Percentiles rank a stretch among this genome's conserved stretches.
Evolutionary conservation across 2,113 vertebrate genomes (phyloP).

Genomic region (Polypterus bichir): DNA sequence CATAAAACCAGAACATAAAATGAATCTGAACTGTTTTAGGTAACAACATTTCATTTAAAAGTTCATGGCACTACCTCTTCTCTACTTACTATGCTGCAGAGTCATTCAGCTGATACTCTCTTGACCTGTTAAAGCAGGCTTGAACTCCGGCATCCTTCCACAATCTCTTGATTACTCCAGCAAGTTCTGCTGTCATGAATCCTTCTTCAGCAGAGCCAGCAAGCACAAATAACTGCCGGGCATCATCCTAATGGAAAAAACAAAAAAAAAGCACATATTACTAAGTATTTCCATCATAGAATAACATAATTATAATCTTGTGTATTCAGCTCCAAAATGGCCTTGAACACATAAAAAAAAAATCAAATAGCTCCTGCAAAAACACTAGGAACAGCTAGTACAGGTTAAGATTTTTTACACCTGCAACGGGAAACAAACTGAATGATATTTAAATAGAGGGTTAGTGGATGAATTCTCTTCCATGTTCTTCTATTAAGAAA

Average conservation of each 20-base stretch:
- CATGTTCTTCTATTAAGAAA: no score
- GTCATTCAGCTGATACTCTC: slow-evolving; percentile 96
- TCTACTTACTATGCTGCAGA: slow-evolving; percentile 91
- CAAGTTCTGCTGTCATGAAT: slow-evolving; percentile 92
- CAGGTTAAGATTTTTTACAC: no score
- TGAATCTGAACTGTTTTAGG: background rate
- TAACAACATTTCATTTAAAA: background rate
- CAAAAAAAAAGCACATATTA: slow-evolving; percentile 6
- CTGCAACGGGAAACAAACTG: no score
- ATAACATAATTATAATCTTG: no score
- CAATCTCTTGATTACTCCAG: slow-evolving; percentile 87
- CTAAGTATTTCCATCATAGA: background rate
- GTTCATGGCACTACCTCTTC: background rate
- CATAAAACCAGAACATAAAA: background rate
- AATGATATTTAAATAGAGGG: no score
- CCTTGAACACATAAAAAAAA: no score
- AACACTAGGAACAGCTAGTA: no score
- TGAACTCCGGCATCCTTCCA: slow-evolving; percentile 93
- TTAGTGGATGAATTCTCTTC: no score
- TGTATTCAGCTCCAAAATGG: no score
- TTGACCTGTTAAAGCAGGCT: slow-evolving; percentile 88
- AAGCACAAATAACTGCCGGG: slow-evolving; percentile 87
- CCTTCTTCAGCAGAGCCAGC: slow-evolving; percentile 93
- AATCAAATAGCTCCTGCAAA: no score
- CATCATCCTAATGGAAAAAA: slow-evolving; percentile 70